Evolutionary conservation across 2,113 vertebrate species (phyloP), one percentile per base, ranked within the genome.

Genomic region (Xiphorhynchus elegans): DNA sequence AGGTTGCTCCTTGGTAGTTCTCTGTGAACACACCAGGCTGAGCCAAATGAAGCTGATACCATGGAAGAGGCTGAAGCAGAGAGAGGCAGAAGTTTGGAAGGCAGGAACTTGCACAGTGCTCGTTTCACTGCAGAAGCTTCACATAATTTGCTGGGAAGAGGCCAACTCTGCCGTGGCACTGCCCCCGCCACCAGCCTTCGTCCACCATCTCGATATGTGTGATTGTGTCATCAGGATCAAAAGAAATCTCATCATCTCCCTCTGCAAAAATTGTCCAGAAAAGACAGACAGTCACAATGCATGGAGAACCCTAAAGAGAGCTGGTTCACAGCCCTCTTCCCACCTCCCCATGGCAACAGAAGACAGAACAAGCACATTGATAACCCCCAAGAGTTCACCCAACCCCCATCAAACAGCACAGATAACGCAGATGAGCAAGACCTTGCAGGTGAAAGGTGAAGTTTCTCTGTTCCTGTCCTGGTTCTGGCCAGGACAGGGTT

Each of bases 141-240:
- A 99, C 99, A 8, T 99, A 99, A 80, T 98, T 97, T 23, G 99
- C 98, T n/a, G 99, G 99, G 72, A 99, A 99, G 59, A 99, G 98
- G 62, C 99, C 99, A 0, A 96, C 80, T 59, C 58, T 96, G 16
- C 98, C 99, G 1, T 66, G 95, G 93, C 99, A 99, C 40, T 85
- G 95, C 49, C 99, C 99, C 86, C 96, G 98, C 99, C 99, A 99
- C 99, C 99, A 99, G 90, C 98, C 99, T 80, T 99, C 99, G 2
- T 99, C 99, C 37, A 99, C 98, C 98, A 99, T 99, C 98, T 99
- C 99, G 8, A 99, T 98, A 94, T 99, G 97, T 18, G 98, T 99
- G 97, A 99, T 99, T 66, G 98, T 73, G 46, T 99, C 99, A 3
- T 98, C 98, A 0, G 98, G 99, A 69, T 98, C 98, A 92, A 99